Evolutionary conservation across 2,888 invertebrate genomes (phyloP), one percentile per base, ranked within the genome.

Genomic region (Ctenicera cuprea): DNA sequence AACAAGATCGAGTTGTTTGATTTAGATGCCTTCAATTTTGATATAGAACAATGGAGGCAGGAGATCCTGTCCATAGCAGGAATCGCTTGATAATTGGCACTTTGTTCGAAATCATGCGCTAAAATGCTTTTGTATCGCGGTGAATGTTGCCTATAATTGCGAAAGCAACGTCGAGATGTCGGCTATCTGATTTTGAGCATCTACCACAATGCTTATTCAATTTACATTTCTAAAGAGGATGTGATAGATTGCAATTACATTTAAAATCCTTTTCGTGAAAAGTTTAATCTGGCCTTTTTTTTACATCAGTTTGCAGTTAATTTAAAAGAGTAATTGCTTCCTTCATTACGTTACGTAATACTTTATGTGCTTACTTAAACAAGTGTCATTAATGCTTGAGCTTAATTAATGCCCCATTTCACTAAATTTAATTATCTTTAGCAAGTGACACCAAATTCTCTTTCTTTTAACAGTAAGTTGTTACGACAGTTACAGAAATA

Each of bases 261-360:
- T 38, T 43, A 26, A 14, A 62, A 38, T 30, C 18, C 38, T 22
- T 9, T n/a, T 3, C 62, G 3, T 3, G n/a, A 26, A 62, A 62
- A 22, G n/a, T 20, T 59, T 59, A 59, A 59, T 38, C 33, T 57
- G 57, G 11, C 3, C 18, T 38, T 38, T 37, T 57, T 26, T 30
- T 54, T 14, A 43, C 5, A 14, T 20, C 48, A 26, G 48, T 48
- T 48, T 48, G 33, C 43, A 66, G 33, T 33, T 59, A 48, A 67
- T 67, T 57, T 67, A 45, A 54, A 67, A 67, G 67, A 59, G 67
- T 67, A 67, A 67, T 67, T 57, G 20, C 67, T 67, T 67, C 67
- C 45, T 67, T 37, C 59, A 67, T 67, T 67, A 59, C 66, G 45
- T 67, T 67, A 67, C 48, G 67, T 67, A 67, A 67, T 67, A 67